These are phyloP conservation scores for Littorina saxatilis DNA, from an alignment of 1,140 invertebrate species.

Conservation along the genomic window DNA sequence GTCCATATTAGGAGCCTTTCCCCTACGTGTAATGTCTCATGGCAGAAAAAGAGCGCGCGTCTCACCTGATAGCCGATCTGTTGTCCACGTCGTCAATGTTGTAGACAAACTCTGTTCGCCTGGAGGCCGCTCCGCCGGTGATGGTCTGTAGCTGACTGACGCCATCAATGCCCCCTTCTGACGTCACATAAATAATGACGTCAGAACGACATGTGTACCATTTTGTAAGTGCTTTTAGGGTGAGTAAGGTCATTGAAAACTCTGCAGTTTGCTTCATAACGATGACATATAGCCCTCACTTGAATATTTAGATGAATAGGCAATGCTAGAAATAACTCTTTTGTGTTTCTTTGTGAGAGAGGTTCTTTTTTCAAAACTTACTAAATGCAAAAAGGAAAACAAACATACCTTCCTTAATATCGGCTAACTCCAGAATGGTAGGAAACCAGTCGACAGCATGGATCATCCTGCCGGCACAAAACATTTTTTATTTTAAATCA, in stretches of 20 bases:
- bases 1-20: no score
- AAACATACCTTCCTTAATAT: slow-evolving; percentile 36
- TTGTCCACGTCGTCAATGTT: slow-evolving; percentile 58
- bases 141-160: slow-evolving; percentile 35
- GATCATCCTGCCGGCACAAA: slow-evolving; percentile 60
- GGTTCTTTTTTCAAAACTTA: no score
- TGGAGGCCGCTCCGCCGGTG: slow-evolving; percentile 20
- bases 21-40: no score
- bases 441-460: slow-evolving; percentile 64
- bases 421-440: slow-evolving; percentile 52
- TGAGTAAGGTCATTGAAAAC: no score
- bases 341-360: no score
- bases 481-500: no score
- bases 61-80: slow-evolving; percentile 25
- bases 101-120: slow-evolving; percentile 64
- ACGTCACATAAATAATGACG: no score
- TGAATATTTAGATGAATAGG: no score
- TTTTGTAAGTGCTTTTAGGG: no score
- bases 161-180: slow-evolving; percentile 29
- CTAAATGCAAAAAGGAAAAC: no score
- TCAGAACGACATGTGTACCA: no score
- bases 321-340: no score
- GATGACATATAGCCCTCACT: neutral
- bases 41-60: neutral
- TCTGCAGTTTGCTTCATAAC: neutral